Conservation (phyloP, 2,797 vertebrate genomes). For the Halcyon leucocephala region DNA sequence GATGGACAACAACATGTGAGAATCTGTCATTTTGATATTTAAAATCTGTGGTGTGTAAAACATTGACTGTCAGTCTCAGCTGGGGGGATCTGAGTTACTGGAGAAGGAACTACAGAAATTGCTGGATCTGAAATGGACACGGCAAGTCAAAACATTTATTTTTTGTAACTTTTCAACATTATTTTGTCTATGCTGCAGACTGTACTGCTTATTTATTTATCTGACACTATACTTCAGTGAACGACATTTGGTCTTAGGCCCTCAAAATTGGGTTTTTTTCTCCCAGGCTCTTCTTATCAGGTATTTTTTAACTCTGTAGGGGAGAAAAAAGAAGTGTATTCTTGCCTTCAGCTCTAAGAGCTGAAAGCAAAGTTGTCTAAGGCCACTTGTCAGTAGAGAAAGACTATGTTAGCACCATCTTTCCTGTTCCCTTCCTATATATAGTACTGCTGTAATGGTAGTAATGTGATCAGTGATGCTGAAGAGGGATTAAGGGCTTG, state of each 20-base stretch:
- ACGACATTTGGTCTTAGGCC: not conserved
- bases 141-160: not conserved
- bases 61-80: constrained; percentile 44
- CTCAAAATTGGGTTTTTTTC: not conserved
- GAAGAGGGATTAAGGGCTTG: constrained; percentile 5
- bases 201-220: constrained; percentile 2
- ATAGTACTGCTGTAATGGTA: not conserved
- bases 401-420: not conserved
- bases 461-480: not conserved
- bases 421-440: not conserved
- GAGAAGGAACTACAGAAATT: not conserved
- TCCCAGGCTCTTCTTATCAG: not conserved
- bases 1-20: constrained; percentile 65
- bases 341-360: not conserved
- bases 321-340: not conserved
- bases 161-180: not conserved
- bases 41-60: constrained; percentile 68
- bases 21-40: constrained; percentile 72
- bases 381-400: not conserved
- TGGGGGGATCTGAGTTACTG: not conserved
- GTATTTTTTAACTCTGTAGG: not conserved
- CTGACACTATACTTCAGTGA: not conserved
- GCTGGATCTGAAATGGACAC: not conserved
- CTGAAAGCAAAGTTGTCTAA: not conserved
- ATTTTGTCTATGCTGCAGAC: not conserved